Evolutionary conservation across 2,113 vertebrate genomes (phyloP).

Genomic region (Vulpes vulpes): DNA sequence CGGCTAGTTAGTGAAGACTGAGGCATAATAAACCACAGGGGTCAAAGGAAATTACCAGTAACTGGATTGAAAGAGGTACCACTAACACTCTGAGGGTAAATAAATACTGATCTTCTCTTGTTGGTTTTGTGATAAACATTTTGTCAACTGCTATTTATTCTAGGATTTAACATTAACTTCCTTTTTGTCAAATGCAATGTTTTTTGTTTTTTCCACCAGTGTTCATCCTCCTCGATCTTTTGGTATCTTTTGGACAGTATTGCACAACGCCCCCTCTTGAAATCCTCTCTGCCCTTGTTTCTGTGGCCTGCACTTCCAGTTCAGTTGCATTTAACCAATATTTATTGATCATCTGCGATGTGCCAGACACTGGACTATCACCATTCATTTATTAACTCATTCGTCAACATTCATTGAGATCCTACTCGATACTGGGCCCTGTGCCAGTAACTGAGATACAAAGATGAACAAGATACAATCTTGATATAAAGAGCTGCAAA

Average conservation of each 20-base stretch:
- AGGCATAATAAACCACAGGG: background rate
- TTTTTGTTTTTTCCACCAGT: background rate
- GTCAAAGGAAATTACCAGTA: background rate
- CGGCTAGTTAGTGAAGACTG: background rate
- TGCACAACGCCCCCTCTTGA: background rate
- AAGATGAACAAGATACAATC: background rate
- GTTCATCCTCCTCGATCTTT: background rate
- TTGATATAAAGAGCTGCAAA: background rate
- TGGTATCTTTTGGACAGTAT: background rate
- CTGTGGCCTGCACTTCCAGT: constrained; percentile 28
- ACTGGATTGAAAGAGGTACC: constrained; percentile 27
- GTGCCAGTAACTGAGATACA: constrained; percentile 23
- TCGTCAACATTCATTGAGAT: constrained; percentile 77
- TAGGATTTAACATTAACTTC: constrained; percentile 54
- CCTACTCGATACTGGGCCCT: constrained; percentile 8
- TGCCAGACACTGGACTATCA: constrained; percentile 63
- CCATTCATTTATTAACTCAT: constrained; percentile 71
- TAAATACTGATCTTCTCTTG: constrained; percentile 4
- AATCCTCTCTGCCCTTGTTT: constrained; percentile 55
- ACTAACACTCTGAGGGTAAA: background rate
- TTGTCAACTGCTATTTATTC: constrained; percentile 3
- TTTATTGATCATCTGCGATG: constrained; percentile 69
- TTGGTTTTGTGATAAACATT: constrained; percentile 42
- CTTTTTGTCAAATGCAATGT: background rate
- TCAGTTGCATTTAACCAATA: constrained; percentile 54